These are phyloP conservation scores for Octomys mimax DNA, from an alignment of 2,797 vertebrate species.

Conservation along the genomic window DNA sequence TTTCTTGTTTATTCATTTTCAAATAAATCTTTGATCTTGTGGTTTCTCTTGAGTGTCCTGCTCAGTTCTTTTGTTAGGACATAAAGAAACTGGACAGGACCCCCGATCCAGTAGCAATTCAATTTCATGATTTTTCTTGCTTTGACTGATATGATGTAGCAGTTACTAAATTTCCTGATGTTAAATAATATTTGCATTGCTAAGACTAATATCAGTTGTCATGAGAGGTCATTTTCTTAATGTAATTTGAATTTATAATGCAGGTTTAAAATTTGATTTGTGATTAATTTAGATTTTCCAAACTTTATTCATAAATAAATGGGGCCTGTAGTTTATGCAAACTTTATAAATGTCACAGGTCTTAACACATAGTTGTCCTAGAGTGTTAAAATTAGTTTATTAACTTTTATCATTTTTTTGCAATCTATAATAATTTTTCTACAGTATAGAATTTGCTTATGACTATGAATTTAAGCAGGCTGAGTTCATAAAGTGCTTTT, in stretches of 20 bases:
- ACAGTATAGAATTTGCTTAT: neutral
- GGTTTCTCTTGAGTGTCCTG: neutral
- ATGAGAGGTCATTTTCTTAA: neutral
- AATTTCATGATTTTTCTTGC: neutral
- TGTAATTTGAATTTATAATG: conserved; percentile 30
- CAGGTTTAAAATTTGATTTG: conserved; percentile 42
- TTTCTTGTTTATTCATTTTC: neutral
- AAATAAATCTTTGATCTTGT: neutral
- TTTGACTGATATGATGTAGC: neutral
- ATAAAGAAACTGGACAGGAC: neutral
- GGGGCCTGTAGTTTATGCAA: neutral
- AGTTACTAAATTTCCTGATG: conserved; percentile 11
- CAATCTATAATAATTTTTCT: neutral
- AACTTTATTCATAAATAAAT: conserved; percentile 41
- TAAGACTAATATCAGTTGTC: neutral
- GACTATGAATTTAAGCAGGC: neutral
- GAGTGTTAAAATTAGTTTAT: conserved; percentile 12
- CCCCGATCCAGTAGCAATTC: neutral
- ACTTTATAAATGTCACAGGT: neutral
- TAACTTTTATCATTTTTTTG: conserved; percentile 1
- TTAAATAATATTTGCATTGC: conserved; percentile 11
- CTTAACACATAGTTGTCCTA: conserved; percentile 2
- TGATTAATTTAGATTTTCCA: conserved; percentile 33
- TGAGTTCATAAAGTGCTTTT: neutral
- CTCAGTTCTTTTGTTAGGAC: neutral